phyloP scores from a whole-genome alignment of 2,113 vertebrate species.

The Actenoides lindsayi region DNA sequence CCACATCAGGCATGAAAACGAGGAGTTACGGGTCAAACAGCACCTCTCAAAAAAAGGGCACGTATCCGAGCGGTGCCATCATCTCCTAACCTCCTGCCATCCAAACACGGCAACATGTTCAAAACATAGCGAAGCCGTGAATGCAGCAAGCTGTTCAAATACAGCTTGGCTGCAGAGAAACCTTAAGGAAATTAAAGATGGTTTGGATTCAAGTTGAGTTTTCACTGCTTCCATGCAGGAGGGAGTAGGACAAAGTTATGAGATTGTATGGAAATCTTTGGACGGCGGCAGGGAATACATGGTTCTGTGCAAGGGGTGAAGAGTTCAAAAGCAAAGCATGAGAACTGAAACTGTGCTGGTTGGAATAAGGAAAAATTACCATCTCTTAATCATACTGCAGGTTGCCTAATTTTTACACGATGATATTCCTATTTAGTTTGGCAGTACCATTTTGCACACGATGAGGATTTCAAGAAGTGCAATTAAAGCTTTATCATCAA shows the following conservation, averaged over 20 bases:
- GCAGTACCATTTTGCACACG: not conserved
- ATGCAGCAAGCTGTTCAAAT: slow-evolving; percentile 5
- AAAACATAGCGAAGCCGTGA: not conserved
- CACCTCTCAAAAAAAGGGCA: not conserved
- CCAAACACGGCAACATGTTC: not conserved
- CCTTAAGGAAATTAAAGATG: not conserved
- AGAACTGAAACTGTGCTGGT: not conserved
- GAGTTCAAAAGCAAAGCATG: not conserved
- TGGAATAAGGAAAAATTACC: not conserved
- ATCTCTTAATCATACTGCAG: not conserved
- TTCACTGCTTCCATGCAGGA: not conserved
- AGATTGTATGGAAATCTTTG: not conserved
- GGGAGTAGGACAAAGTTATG: not conserved
- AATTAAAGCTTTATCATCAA: not conserved
- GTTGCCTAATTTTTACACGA: not conserved
- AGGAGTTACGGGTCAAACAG: not conserved
- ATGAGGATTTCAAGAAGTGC: not conserved
- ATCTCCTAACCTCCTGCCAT: slow-evolving; percentile 19
- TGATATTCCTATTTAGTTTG: not conserved
- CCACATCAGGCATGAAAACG: not conserved
- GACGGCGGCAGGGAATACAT: not conserved
- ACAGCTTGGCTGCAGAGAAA: not conserved
- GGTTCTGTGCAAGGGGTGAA: not conserved
- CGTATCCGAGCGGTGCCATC: not conserved
- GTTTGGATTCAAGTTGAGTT: not conserved